Percentiles rank a stretch among this genome's conserved stretches.
These are phyloP conservation scores for Enteromius anoplus DNA, from an alignment of 2,797 vertebrate genomes.

Conservation along the genomic window DNA sequence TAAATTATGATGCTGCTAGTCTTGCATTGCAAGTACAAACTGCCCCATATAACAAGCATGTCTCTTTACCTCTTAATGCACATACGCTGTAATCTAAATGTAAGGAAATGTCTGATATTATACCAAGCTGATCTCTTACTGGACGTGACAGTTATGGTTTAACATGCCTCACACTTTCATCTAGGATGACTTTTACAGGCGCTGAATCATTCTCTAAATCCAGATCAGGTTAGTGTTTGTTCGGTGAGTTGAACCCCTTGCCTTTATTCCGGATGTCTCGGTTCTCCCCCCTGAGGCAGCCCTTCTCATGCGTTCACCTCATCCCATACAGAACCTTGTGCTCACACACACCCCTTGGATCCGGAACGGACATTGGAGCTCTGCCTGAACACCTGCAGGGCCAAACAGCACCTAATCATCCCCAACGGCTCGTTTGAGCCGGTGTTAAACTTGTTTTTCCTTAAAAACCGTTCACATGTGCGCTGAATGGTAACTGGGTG, in stretches of 20 bases:
- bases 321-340: conserved; percentile 29
- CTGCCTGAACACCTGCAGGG: conserved; percentile 55
- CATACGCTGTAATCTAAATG: background rate
- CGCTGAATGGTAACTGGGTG: conserved; percentile 55
- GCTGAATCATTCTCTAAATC: conserved; percentile 34
- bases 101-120: background rate
- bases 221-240: background rate
- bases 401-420: conserved; percentile 69
- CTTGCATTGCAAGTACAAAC: background rate
- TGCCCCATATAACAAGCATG: background rate
- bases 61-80: background rate
- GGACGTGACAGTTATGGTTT: conserved; percentile 26
- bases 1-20: background rate
- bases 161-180: conserved; percentile 35
- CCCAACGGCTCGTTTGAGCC: conserved; percentile 54
- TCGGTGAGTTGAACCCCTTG: conserved; percentile 21
- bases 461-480: conserved; percentile 63
- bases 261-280: conserved; percentile 33
- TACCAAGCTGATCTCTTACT: conserved; percentile 8
- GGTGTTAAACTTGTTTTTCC: conserved; percentile 54
- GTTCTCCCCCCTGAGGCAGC: conserved; percentile 2
- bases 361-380: conserved; percentile 39
- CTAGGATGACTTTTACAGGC: conserved; percentile 40
- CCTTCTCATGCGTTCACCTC: conserved; percentile 16
- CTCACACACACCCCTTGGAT: conserved; percentile 43